phyloP scores from a whole-genome alignment of 2,113 vertebrate genomes.

The Gymnogyps californianus region DNA sequence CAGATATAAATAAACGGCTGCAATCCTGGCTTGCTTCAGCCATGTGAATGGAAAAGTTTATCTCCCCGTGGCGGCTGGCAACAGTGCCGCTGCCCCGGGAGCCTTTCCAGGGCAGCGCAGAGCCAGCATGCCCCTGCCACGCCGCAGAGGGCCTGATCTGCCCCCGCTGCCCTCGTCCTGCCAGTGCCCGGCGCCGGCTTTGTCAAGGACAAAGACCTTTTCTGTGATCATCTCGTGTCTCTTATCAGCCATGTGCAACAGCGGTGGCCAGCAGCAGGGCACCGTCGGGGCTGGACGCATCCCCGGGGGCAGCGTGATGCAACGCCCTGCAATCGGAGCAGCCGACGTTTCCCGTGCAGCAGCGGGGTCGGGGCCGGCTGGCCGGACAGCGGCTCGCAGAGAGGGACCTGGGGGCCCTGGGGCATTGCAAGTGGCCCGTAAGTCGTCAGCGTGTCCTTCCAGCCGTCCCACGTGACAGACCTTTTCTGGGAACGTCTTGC shows the following conservation, averaged over 20 bases:
- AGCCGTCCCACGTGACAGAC: neutral
- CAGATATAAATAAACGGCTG: neutral
- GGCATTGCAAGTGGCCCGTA: neutral
- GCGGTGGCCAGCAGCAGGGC: neutral
- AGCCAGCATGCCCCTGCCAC: neutral
- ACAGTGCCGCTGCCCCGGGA: neutral
- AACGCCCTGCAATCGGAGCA: neutral
- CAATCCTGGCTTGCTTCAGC: neutral
- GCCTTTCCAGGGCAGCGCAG: neutral
- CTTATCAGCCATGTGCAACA: neutral
- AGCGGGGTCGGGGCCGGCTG: neutral
- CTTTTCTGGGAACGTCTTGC: neutral
- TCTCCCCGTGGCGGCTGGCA: accelerated
- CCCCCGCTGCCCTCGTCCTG: neutral
- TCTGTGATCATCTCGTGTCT: neutral
- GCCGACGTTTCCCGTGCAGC: neutral
- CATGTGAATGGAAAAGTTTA: accelerated
- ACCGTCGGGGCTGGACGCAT: accelerated
- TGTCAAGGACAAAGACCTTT: neutral
- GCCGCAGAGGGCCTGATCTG: neutral
- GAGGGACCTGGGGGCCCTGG: neutral
- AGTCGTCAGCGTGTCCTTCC: neutral
- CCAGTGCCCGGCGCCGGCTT: accelerated
- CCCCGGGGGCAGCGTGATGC: neutral
- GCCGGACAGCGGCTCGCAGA: neutral